phyloP scores from a whole-genome alignment of 1,140 invertebrate genomes.

The Temnothorax longispinosus region DNA sequence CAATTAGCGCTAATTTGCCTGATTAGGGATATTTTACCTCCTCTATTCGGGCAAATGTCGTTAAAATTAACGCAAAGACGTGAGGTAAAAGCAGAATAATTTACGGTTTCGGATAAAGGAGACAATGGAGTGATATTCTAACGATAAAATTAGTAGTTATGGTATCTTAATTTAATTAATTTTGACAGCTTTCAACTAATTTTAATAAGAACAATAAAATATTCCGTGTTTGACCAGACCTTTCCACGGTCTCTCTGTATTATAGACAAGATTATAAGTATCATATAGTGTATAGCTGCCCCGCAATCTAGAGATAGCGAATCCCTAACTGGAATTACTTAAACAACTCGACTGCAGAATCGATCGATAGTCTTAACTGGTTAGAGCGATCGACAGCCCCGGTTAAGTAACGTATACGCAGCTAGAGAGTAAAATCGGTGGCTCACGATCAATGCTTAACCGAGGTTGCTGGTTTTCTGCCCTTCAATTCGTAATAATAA shows the following conservation, averaged over 20 bases:
- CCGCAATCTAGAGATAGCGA: not conserved
- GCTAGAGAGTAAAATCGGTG: constrained; percentile 10
- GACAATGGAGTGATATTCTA: not conserved
- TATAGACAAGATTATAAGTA: not conserved
- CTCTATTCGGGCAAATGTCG: not conserved
- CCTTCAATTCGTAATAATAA: constrained; percentile 41
- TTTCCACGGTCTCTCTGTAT: not conserved
- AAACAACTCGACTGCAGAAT: not conserved
- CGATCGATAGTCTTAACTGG: constrained; percentile 45
- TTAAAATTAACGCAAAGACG: not conserved
- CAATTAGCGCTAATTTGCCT: constrained; percentile 3
- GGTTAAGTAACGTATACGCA: not conserved
- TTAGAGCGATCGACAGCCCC: constrained; percentile 23
- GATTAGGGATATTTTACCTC: constrained; percentile 1
- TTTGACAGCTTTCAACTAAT: not conserved
- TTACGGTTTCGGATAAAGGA: not conserved
- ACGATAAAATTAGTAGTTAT: not conserved
- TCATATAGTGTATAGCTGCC: not conserved
- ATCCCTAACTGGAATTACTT: constrained; percentile 27
- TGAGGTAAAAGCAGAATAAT: not conserved
- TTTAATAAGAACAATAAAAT: not conserved
- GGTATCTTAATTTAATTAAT: not conserved
- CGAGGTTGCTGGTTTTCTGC: constrained; percentile 20
- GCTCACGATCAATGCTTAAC: constrained; percentile 32
- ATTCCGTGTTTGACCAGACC: not conserved